These are phyloP conservation scores for Pardalotus punctatus DNA, from an alignment of 2,113 vertebrate species.

Conservation along the genomic window DNA sequence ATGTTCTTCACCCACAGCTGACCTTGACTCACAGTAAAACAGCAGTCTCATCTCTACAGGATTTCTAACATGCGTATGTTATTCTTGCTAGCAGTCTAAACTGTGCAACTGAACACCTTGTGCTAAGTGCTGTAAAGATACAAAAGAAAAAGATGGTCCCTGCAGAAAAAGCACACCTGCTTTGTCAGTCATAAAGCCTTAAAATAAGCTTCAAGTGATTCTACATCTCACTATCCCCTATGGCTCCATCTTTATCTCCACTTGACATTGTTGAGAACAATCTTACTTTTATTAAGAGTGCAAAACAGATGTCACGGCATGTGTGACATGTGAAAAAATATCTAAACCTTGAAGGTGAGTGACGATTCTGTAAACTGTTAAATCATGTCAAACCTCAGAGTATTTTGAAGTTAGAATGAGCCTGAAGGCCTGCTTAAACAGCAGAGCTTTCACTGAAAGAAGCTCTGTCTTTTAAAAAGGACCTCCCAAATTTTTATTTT, in stretches of 20 bases:
- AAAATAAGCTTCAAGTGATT: neutral
- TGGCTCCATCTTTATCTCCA: neutral
- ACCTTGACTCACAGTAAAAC: neutral
- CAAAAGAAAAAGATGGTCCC: neutral
- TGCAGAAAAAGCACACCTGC: conserved; percentile 12
- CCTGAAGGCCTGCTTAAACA: neutral
- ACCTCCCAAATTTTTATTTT: neutral
- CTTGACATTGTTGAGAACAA: conserved; percentile 25
- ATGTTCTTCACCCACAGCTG: neutral
- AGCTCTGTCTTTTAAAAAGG: neutral
- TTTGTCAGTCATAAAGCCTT: neutral
- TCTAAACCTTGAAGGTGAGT: conserved; percentile 1
- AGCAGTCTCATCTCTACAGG: neutral
- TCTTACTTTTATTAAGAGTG: conserved; percentile 5
- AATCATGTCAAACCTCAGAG: neutral
- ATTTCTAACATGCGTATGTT: neutral
- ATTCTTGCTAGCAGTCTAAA: neutral
- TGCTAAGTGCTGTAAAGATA: neutral
- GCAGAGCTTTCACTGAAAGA: neutral
- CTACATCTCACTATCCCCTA: neutral
- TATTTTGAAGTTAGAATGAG: neutral
- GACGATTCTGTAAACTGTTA: neutral
- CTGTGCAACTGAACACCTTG: neutral
- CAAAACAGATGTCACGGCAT: conserved; percentile 13
- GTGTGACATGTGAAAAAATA: neutral